phyloP scores from a whole-genome alignment of 1,140 invertebrate species.

The Papilio polytes region DNA sequence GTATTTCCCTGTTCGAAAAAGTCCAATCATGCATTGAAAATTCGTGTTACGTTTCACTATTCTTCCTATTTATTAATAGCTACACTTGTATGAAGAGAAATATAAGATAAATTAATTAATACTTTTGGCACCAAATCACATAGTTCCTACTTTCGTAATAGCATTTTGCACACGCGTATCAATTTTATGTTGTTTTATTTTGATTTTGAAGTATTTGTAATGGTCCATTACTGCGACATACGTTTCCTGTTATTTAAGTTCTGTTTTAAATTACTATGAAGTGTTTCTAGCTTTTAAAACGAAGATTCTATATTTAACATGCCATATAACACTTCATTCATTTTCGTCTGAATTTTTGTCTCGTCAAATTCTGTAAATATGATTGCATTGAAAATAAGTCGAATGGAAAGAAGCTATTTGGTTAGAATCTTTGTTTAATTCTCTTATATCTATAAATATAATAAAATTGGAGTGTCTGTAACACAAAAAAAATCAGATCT shows the following conservation, averaged over 20 bases:
- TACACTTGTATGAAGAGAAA: constrained; percentile 13
- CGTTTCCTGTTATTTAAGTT: constrained; percentile 25
- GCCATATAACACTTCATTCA: neutral
- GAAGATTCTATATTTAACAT: neutral
- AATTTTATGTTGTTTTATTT: constrained; percentile 23
- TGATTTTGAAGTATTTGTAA: constrained; percentile 22
- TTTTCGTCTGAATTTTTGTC: neutral
- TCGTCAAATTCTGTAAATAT: neutral
- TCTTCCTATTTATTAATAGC: neutral
- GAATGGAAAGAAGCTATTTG: no score
- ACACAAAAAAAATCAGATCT: no score
- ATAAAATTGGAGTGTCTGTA: no score
- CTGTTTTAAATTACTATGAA: constrained; percentile 21
- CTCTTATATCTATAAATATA: no score
- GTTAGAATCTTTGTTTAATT: no score
- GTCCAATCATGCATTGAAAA: neutral
- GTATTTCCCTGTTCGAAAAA: neutral
- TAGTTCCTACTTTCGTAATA: constrained; percentile 17
- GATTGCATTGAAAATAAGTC: no score
- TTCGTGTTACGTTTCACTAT: neutral
- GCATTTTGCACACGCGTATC: constrained; percentile 1
- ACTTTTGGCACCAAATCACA: constrained; percentile 21
- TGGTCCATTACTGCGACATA: neutral
- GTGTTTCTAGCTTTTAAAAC: constrained; percentile 7
- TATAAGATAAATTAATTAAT: constrained; percentile 30